Percentiles rank a stretch among this genome's conserved stretches.
phyloP scores from a whole-genome alignment of 2,888 invertebrate genomes.

The Tenthredo livida region DNA sequence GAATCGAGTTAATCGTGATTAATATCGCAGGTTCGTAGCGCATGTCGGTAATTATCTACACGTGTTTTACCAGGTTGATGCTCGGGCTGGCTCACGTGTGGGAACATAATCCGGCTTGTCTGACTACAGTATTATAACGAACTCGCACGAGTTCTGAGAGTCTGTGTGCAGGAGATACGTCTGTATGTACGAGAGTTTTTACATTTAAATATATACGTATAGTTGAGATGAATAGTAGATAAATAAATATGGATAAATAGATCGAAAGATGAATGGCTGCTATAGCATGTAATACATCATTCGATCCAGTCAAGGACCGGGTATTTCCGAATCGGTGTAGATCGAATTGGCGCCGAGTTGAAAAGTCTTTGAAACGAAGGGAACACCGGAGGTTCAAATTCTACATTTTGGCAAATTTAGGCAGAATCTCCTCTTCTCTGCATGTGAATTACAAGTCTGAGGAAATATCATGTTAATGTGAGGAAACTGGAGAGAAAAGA shows the following conservation, averaged over 20 bases:
- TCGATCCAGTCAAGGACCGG: background rate
- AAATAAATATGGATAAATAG: constrained; percentile 3
- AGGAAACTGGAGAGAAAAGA: no score
- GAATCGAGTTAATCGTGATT: constrained; percentile 73
- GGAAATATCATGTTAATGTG: no score
- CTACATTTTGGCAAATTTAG: no score
- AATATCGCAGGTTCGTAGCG: constrained; percentile 68
- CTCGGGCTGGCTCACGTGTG: constrained; percentile 62
- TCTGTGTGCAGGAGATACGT: background rate
- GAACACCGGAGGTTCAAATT: no score
- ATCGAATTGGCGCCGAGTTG: background rate
- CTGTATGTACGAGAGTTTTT: background rate
- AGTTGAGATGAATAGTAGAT: background rate
- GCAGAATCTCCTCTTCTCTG: no score
- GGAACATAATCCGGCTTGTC: constrained; percentile 65
- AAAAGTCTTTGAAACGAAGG: no score
- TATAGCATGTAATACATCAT: no score
- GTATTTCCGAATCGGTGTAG: background rate
- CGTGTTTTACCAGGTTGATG: constrained; percentile 67
- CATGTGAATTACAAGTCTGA: no score
- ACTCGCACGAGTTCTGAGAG: background rate
- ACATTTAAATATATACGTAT: background rate
- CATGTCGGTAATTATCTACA: constrained; percentile 71
- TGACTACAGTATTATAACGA: constrained; percentile 3
- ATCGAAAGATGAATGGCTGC: background rate